A percentile compares a stretch with the other conserved stretches of the same genome.
Evolutionary conservation across 2,797 vertebrate species (phyloP).

Genomic region (Bufotes viridis): DNA sequence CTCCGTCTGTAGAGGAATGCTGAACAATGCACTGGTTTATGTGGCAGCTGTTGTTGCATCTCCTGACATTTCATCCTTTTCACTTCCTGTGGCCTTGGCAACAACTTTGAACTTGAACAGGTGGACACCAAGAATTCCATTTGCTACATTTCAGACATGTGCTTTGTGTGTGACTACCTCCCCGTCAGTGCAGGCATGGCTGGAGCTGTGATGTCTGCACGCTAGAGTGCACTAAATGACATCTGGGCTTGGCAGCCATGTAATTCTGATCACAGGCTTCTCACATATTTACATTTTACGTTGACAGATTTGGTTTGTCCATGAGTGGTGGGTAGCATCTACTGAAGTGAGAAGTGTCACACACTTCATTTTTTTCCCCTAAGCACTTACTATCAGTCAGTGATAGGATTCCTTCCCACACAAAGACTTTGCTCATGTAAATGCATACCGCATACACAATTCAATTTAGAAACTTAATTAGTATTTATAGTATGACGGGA

Average conservation of each 20-base stretch:
- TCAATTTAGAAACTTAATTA: conserved; percentile 14
- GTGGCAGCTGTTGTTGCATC: background rate
- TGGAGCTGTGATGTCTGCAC: conserved; percentile 36
- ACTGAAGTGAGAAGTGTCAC: conserved; percentile 1
- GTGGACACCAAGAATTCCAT: conserved; percentile 11
- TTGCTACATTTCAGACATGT: conserved; percentile 24
- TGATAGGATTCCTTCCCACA: background rate
- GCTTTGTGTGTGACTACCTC: background rate
- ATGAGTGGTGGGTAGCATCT: background rate
- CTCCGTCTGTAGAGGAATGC: background rate
- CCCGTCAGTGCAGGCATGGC: conserved; percentile 7
- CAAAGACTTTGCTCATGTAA: background rate
- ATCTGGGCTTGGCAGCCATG: conserved; percentile 27
- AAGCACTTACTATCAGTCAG: background rate
- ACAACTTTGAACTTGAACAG: conserved; percentile 18
- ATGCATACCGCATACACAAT: background rate
- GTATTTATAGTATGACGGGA: background rate
- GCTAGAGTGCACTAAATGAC: conserved; percentile 30
- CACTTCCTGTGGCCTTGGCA: conserved; percentile 8
- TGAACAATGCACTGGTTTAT: background rate
- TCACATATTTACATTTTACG: conserved; percentile 18
- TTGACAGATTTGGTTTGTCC: conserved; percentile 27
- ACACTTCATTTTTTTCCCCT: background rate
- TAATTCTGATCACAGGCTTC: conserved; percentile 28
- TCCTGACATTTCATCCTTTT: background rate